Base-by-base conservation (phyloP, 2,113 vertebrate species). In the Myotis davidii region DNA sequence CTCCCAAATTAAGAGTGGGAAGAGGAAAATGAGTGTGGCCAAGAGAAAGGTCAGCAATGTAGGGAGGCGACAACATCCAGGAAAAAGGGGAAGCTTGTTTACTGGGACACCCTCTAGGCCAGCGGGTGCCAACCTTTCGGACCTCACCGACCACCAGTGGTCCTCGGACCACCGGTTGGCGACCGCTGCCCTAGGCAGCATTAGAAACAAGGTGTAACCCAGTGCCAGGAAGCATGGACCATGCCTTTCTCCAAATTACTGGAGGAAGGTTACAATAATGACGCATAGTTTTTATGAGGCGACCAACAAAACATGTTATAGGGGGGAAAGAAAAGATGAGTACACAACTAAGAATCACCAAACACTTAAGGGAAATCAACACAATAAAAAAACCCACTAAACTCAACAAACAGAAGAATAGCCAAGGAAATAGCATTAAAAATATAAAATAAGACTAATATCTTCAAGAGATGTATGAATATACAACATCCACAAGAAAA, bases 21-120 rank as follows among this genome's bases (percentile, higher is more conserved):
- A 88, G 61, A 93, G 45, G 73, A 93, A 96, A 94, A 79, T 39
- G n/a, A 61, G 21, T 91, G 37, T 86, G 73, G 39, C 12, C 61
- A 74, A 76, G 13, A 64, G 39, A 92, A 84, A 92, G 70, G 42
- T 61, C 23, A 73, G 25, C 27, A 27, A 69, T 25, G 10, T 39
- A 64, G 18, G 23, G 8, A 88, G 61, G 17, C 94, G n/a, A 91
- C 77, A 82, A 93, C 8, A 83, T 42, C 52, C 34, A 82, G 9
- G 45, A 76, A 37, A 37, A 86, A 87, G 69, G 21, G 39, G 52
- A 89, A 74, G 12, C n/a, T 17, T 34, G 74, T 39, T 76, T 83
- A 50, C 6, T 59, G 37, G 64, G 72, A 34, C 48, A 94, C 9
- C 27, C 20, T 83, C 23, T 1, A 73, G 54, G 34, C 29, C 56